Evolutionary conservation across 2,888 invertebrate genomes (phyloP).

Genomic region (Polia nebulosa): DNA sequence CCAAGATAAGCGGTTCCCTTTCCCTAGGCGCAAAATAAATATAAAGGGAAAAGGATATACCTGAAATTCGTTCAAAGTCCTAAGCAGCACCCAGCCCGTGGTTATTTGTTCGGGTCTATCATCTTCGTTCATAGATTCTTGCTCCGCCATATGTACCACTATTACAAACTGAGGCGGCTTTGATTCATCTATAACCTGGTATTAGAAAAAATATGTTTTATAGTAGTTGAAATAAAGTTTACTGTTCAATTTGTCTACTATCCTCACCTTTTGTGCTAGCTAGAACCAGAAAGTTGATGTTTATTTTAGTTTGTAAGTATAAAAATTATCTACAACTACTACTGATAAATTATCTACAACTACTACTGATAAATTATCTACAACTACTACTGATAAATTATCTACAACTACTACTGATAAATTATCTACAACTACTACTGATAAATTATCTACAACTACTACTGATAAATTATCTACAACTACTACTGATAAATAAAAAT

Average conservation of each 20-base stretch:
- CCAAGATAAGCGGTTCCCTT: too few relatives aligned
- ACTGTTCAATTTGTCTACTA: conserved; percentile 43
- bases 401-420: conserved; percentile 26
- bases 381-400: conserved; percentile 9
- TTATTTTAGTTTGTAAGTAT: conserved; percentile 41
- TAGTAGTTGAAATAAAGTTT: conserved; percentile 11
- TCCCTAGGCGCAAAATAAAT: not conserved
- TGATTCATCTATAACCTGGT: conserved; percentile 92
- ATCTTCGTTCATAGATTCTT: conserved; percentile 87
- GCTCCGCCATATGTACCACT: conserved; percentile 94
- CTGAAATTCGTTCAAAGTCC: conserved; percentile 92
- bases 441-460: conserved; percentile 22
- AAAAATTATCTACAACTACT: conserved; percentile 22
- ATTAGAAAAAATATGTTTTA: conserved; percentile 34
- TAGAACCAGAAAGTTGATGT: conserved; percentile 48
- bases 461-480: conserved; percentile 22
- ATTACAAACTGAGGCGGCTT: conserved; percentile 94
- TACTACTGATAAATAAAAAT: conserved; percentile 39
- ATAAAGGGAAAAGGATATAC: conserved; percentile 71
- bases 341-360: conserved; percentile 31
- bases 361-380: conserved; percentile 26
- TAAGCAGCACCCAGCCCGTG: conserved; percentile 88
- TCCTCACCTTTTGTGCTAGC: conserved; percentile 58
- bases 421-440: conserved; percentile 24
- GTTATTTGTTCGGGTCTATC: conserved; percentile 89